These are phyloP conservation scores for Sylvilagus floridanus DNA, from an alignment of 2,797 vertebrate species.

Conservation along the genomic window DNA sequence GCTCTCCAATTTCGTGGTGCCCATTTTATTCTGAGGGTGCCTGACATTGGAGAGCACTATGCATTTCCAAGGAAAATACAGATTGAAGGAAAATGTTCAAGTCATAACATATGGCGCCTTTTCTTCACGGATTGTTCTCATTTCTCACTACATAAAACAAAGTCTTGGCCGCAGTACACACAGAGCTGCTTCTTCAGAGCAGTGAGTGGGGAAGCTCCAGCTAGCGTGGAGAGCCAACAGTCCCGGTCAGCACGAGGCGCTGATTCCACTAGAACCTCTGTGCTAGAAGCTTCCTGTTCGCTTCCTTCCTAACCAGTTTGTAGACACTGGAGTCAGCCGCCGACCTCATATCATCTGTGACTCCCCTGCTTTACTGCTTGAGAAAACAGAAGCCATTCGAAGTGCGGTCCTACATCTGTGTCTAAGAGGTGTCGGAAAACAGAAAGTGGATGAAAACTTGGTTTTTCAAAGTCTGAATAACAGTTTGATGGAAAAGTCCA, in stretches of 20 bases:
- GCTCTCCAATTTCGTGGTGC: slow-evolving; percentile 42
- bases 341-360: background rate
- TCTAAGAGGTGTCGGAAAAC: background rate
- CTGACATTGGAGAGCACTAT: background rate
- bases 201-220: background rate
- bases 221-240: background rate
- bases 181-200: background rate
- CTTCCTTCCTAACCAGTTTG: background rate
- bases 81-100: slow-evolving; percentile 18
- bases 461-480: slow-evolving; percentile 45
- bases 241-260: background rate
- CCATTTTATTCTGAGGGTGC: slow-evolving; percentile 7
- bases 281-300: background rate
- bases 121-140: slow-evolving; percentile 54
- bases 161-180: background rate
- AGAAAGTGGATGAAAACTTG: background rate
- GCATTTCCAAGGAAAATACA: slow-evolving; percentile 56
- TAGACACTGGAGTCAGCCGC: background rate
- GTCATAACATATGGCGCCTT: slow-evolving; percentile 17
- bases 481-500: background rate
- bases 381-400: background rate
- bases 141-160: slow-evolving; percentile 50
- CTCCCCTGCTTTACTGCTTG: background rate
- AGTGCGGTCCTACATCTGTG: background rate
- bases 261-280: background rate